Percentiles rank a stretch among this genome's conserved stretches.
phyloP scores from a whole-genome alignment of 2,113 vertebrate species.

The Stegastes partitus region DNA sequence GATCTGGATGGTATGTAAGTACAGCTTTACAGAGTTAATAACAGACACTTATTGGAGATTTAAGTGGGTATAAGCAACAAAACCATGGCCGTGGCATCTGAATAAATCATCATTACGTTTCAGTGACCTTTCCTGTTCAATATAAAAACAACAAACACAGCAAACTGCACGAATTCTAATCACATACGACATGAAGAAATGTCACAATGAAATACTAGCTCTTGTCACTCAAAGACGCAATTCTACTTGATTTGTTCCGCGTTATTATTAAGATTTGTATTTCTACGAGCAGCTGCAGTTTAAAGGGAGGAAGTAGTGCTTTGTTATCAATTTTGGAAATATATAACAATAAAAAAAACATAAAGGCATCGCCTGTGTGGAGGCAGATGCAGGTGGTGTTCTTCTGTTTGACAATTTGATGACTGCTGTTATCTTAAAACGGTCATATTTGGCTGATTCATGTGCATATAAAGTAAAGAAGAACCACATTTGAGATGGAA shows the following conservation, averaged over 20 bases:
- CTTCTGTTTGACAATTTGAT: constrained; percentile 60
- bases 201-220: background rate
- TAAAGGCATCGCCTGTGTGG: constrained; percentile 1
- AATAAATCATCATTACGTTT: too few relatives aligned
- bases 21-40: too few relatives aligned
- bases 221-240: constrained; percentile 1
- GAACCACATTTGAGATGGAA: constrained; percentile 67
- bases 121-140: too few relatives aligned
- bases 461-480: constrained; percentile 73
- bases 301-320: background rate
- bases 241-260: background rate
- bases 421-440: constrained; percentile 49
- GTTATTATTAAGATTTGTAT: constrained; percentile 10
- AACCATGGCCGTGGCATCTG: too few relatives aligned
- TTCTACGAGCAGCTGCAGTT: background rate
- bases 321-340: constrained; percentile 23
- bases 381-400: constrained; percentile 31
- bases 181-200: background rate
- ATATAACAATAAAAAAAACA: constrained; percentile 13
- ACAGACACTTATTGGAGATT: too few relatives aligned
- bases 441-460: constrained; percentile 71
- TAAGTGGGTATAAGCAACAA: too few relatives aligned
- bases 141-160: too few relatives aligned
- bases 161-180: too few relatives aligned
- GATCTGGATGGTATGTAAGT: background rate